Percentiles rank a stretch among this genome's conserved stretches.
phyloP scores from a whole-genome alignment of 2,113 vertebrate species.

The Daubentonia madagascariensis region DNA sequence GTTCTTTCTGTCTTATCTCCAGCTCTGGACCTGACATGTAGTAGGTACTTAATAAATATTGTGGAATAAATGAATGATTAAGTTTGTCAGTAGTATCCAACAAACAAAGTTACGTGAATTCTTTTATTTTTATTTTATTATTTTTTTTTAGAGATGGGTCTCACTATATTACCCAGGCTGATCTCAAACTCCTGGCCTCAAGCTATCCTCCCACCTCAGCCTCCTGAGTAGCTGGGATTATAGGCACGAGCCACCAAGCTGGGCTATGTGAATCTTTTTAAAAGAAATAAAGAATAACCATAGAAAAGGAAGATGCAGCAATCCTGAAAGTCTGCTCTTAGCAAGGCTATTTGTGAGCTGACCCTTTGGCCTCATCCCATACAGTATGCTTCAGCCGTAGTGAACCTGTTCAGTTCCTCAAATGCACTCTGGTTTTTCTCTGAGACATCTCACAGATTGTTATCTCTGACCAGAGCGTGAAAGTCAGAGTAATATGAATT shows the following conservation, averaged over 20 bases:
- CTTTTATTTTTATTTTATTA: too few species aligned
- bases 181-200: too few species aligned
- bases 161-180: too few species aligned
- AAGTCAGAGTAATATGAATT: not conserved
- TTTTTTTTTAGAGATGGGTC: too few species aligned
- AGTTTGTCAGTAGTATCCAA: not conserved
- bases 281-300: not conserved
- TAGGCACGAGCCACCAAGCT: too few species aligned
- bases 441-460: not conserved
- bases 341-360: not conserved
- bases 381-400: not conserved
- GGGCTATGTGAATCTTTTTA: not conserved
- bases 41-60: constrained; percentile 1
- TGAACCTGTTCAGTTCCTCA: not conserved
- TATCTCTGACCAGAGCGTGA: not conserved
- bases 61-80: not conserved
- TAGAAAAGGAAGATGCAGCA: not conserved
- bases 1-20: not conserved
- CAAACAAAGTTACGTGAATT: not conserved
- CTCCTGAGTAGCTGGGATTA: too few species aligned
- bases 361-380: not conserved
- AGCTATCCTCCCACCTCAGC: too few species aligned
- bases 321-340: not conserved
- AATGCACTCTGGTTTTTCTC: not conserved
- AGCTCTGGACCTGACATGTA: not conserved